phyloP scores from a whole-genome alignment of 2,113 vertebrate species.

The Todiramphus saurophagus region DNA sequence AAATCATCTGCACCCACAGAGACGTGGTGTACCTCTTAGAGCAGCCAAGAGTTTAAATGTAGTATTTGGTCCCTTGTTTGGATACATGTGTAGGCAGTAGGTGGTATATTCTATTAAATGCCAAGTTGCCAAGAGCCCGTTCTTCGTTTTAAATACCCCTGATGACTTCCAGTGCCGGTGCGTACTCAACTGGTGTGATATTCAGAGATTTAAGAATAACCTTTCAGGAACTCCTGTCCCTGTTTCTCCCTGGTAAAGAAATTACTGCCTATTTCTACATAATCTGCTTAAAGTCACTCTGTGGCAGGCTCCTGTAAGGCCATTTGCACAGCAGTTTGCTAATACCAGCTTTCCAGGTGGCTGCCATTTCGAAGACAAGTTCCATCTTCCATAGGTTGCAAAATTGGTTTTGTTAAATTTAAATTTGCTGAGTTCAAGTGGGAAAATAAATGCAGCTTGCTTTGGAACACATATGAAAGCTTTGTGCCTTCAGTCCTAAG shows the following conservation, averaged over 20 bases:
- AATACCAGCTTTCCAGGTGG: not conserved
- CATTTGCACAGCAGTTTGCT: not conserved
- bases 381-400: not conserved
- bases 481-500: not conserved
- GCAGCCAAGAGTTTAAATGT: not conserved
- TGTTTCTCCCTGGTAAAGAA: not conserved
- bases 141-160: not conserved
- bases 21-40: not conserved
- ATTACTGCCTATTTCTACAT: not conserved
- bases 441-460: not conserved
- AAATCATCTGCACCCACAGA: not conserved
- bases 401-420: not conserved
- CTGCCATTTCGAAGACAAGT: not conserved
- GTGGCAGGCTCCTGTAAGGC: not conserved
- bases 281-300: not conserved
- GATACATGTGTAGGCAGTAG: accelerated
- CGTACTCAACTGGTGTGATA: not conserved
- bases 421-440: not conserved
- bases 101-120: not conserved
- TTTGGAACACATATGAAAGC: not conserved
- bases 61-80: not conserved
- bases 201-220: not conserved
- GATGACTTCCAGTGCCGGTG: not conserved
- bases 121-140: not conserved
- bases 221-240: not conserved